These are phyloP conservation scores for Phataginus tetradactyla DNA, from an alignment of 2,797 vertebrate genomes.

Conservation along the genomic window DNA sequence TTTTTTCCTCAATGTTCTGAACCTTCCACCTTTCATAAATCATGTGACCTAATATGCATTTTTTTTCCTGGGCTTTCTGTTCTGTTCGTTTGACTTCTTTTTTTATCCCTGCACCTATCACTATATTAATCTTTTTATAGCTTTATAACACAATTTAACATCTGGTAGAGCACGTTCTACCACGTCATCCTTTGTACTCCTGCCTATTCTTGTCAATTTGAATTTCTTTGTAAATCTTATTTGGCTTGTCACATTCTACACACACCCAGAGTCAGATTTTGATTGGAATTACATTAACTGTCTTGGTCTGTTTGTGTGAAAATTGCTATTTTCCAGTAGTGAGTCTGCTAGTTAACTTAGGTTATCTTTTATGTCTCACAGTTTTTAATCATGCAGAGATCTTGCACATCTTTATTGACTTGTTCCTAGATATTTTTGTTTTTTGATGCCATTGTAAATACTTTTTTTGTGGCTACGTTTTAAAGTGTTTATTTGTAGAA, in stretches of 20 bases:
- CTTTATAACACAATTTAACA: background rate
- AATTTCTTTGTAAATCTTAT: background rate
- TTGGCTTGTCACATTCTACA: background rate
- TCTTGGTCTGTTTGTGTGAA: background rate
- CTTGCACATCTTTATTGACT: background rate
- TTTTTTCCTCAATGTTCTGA: background rate
- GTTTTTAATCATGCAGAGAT: background rate
- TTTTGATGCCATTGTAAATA: background rate
- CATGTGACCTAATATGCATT: background rate
- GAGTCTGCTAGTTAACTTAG: background rate
- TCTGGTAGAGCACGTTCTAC: background rate
- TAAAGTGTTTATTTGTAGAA: conserved; percentile 16
- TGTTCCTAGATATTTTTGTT: background rate
- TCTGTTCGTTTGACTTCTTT: background rate
- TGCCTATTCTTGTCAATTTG: background rate
- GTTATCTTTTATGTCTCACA: background rate
- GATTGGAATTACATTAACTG: conserved; percentile 17
- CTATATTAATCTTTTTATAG: background rate
- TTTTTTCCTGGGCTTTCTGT: background rate
- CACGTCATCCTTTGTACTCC: background rate
- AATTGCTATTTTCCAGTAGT: conserved; percentile 6
- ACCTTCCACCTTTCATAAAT: background rate
- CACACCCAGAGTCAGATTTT: background rate
- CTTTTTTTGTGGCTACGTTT: background rate
- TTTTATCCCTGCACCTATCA: background rate